Evolutionary conservation across 2,113 vertebrate species (phyloP), one percentile per base, ranked within the genome.

Genomic region (Neodon shergylaensis): DNA sequence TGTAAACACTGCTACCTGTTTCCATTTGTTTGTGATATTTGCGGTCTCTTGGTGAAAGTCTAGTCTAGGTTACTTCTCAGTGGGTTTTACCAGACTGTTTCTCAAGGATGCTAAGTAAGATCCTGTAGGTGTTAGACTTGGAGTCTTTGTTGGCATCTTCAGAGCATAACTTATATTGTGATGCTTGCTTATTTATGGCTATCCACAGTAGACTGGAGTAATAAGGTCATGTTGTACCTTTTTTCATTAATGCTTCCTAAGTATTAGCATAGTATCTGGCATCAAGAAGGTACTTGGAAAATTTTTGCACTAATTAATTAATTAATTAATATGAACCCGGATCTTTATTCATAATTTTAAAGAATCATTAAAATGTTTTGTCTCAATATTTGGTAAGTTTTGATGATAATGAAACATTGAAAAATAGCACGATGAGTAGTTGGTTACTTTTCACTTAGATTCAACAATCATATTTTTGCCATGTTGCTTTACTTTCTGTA

Each of bases 301-400:
- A 24, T 79, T 86, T 95, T 92, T 93, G 3, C 4, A 83, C 74
- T 61, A 16, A 54, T 58, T 54, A 54, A 58, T 95, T 54, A 54
- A 58, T 95, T 87, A 79, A 84, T 70, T 78, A 91, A 44, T 66
- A 52, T 47, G 44, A 95, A 10, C 33, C 22, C 82, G 68, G 61
- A 91, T 77, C 31, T 72, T 86, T 28, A 91, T 54, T 94, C 33
- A 81, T 17, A 74, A 68, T 79, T 93, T 95, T 47, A 95, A 81
- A 22, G 26, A 2, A 77, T 82, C 33, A 82, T 73, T 74, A 87
- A 73, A 90, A 93, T 70, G 33, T 72, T 52, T 87, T 42, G n/a
- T 58, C 16, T 19, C 33, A 94, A 65, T 94, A 79, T 87, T 90
- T 79, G 68, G 12, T 65, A 74, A 74, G 84, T 74, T 77, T 87